Evolutionary conservation across 2,888 invertebrate species (phyloP), one percentile per base, ranked within the genome.

Genomic region (Rhingia rostrata): DNA sequence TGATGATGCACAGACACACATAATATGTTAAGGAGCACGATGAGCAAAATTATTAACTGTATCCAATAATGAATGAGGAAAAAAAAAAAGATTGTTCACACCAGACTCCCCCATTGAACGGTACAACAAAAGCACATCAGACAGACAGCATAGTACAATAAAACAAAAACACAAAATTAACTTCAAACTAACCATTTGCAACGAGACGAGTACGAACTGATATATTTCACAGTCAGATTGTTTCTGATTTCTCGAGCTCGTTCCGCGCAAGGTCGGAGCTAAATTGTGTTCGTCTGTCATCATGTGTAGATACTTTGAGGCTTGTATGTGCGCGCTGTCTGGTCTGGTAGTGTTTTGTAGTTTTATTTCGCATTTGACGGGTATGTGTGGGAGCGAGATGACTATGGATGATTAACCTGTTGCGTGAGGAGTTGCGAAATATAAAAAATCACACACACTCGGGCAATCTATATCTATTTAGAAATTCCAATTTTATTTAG

Each of bases 181-280:
- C 79, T 54, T 47, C 53, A 43, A 74, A 79, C 63, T 77, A 77
- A 54, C 53, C 70, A 81, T 81, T 77, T 51, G 41, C 77, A 77
- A 86, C 72, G 64, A 83, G 78, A 81, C 77, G 73, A 72, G 74
- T 82, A 82, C 86, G 87, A 87, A 87, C 87, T 87, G 88, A 86
- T 87, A 87, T 86, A 87, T 82, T 87, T 88, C 87, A 87, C 88
- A 87, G 88, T 87, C 88, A 83, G 86, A 70, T 86, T 87, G 84
- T 87, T 87, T 88, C 87, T 88, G 87, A 87, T 86, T 87, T 80
- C 83, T 77, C 80, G 81, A 85, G 86, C 72, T 86, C 86, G 87
- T 86, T 88, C 86, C 88, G 88, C 87, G 88, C 88, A 88, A 88
- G 88, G 88, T 88, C 88, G 88, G 87, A 87, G 86, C 84, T 75